Evolutionary conservation across 2,113 vertebrate genomes (phyloP).

Genomic region (Arenaria interpres): DNA sequence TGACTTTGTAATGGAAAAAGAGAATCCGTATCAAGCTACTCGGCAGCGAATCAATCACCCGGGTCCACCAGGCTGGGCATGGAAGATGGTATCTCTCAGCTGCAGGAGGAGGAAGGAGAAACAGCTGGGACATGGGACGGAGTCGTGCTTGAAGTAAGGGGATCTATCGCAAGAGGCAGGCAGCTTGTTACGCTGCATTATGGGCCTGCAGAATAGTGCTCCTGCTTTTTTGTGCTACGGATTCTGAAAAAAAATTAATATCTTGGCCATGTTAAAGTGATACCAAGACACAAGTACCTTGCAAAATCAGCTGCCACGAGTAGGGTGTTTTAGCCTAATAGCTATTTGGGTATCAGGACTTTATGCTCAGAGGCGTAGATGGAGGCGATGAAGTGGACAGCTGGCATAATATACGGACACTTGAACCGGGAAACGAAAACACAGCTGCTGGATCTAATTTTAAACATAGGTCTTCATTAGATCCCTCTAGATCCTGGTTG

Average conservation of each 20-base stretch:
- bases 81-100: not conserved
- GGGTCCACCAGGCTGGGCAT: not conserved
- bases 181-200: not conserved
- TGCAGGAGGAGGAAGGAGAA: not conserved
- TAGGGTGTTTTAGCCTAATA: not conserved
- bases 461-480: conserved; percentile 45
- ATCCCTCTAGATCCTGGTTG: not conserved
- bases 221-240: not conserved
- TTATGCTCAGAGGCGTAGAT: not conserved
- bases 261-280: not conserved
- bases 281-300: not conserved
- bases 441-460: conserved; percentile 72
- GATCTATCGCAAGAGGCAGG: not conserved
- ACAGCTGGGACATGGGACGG: not conserved
- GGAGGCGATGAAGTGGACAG: not conserved
- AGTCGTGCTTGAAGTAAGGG: not conserved
- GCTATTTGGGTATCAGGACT: not conserved
- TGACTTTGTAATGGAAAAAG: conserved; percentile 13
- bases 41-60: not conserved
- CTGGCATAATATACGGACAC: not conserved
- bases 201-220: not conserved
- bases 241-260: not conserved
- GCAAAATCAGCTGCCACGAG: not conserved
- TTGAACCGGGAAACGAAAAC: conserved; percentile 24
- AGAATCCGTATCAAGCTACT: conserved; percentile 23